Evolutionary conservation across 2,797 vertebrate species (phyloP), one percentile per base, ranked within the genome.

Genomic region (Buceros bicornis): DNA sequence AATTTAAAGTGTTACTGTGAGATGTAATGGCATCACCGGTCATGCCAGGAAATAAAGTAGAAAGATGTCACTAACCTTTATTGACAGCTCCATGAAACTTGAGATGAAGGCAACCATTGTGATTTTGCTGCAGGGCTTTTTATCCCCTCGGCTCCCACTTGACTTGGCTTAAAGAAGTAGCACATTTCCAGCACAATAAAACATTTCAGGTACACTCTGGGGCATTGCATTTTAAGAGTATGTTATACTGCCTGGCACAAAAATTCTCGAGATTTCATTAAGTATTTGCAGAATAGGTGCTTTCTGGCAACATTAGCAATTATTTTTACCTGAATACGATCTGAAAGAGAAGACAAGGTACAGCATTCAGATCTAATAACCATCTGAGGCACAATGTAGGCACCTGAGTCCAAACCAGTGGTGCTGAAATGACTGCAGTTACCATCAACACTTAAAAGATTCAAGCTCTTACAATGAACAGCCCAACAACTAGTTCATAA

Each of bases 81-180:
- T 81, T 96, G 96, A 95, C 90, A 97, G 82, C 20, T 93, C 87
- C 86, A 80, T 96, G 87, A 94, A 95, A 95, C 70, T 54, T 37
- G 24, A 86, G 76, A 87, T 90, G 90, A 96, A 89, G 60, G 56
- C 33, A 82, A 64, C 26, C 22, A 35, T 87, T 93, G 47, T 96
- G 86, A 87, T 95, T 95, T 94, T 93, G 53, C 45, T 51, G 33
- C 56, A 74, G 15, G 76, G 15, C 8, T 24, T 33, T 92, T 88
- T 47, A 69, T 79, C 17, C 21, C 35, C 8, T 70, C 0, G 0
- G 21, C 13, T 42, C 11, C 40, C n/a, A 33, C 17, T 24, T 74
- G 48, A 40, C 50, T 89, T 92, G 93, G 82, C 87, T 89, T 87
- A 76, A 91, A 96, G 78, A 65, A 29, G 89, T 78, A 74, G 61